A percentile compares a stretch with the other conserved stretches of the same genome.
Evolutionary conservation across 2,888 invertebrate genomes (phyloP).

Genomic region (Deilephila porcellus): DNA sequence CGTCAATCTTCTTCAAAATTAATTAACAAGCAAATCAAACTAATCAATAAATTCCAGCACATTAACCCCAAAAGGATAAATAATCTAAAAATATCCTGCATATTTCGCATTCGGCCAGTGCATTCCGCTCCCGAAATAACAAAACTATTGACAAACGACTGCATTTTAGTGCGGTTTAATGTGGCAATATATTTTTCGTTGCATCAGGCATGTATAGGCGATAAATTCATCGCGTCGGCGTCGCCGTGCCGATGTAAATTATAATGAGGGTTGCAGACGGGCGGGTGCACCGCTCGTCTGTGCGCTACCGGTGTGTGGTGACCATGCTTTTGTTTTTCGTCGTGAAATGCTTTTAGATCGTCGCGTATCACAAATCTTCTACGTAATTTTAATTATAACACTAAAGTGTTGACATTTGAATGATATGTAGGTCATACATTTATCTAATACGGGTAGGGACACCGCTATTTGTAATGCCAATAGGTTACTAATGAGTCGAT

Average conservation of each 20-base stretch:
- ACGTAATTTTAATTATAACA: too few species aligned
- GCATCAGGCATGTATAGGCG: conserved; percentile 67
- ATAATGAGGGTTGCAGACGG: conserved; percentile 74
- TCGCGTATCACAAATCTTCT: too few species aligned
- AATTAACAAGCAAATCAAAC: background rate
- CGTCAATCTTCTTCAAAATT: background rate
- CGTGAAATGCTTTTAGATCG: too few species aligned
- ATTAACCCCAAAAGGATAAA: background rate
- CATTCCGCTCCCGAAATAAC: conserved; percentile 13
- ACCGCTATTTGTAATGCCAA: too few species aligned
- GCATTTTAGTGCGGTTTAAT: conserved; percentile 64
- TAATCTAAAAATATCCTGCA: background rate
- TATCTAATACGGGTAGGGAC: too few species aligned
- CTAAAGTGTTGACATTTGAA: too few species aligned
- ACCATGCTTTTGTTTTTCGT: too few species aligned
- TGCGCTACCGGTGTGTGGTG: background rate
- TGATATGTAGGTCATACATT: too few species aligned
- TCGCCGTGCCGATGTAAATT: conserved; percentile 76
- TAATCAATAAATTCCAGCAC: background rate
- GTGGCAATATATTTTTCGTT: conserved; percentile 69
- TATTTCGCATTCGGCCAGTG: conserved; percentile 5
- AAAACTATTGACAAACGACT: conserved; percentile 47
- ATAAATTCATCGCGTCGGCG: conserved; percentile 77
- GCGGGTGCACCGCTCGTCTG: conserved; percentile 29
- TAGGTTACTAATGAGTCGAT: too few species aligned